Evolutionary conservation across 2,797 vertebrate species (phyloP).

Genomic region (Avahi laniger): DNA sequence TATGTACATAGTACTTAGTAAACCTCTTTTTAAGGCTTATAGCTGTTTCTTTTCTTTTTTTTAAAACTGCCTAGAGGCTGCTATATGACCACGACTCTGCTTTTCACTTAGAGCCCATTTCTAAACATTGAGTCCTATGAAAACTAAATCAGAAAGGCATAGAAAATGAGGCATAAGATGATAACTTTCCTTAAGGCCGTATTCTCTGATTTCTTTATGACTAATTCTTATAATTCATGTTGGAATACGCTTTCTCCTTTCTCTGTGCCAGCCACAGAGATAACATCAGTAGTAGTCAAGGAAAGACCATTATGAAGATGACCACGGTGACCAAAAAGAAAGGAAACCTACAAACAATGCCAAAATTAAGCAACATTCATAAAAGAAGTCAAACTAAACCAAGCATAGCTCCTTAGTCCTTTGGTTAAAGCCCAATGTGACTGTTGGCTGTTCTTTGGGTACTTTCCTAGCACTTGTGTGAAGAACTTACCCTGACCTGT

Average conservation of each 20-base stretch:
- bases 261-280: neutral
- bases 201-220: neutral
- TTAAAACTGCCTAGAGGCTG: neutral
- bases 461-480: neutral
- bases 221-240: slow-evolving; percentile 13
- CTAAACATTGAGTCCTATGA: neutral
- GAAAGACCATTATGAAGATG: neutral
- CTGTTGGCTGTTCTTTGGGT: no score
- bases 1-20: neutral
- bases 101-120: neutral
- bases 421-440: neutral
- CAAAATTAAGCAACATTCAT: neutral
- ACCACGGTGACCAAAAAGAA: neutral
- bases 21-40: neutral
- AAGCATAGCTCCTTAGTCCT: neutral
- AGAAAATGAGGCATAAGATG: neutral
- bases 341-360: neutral
- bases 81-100: neutral
- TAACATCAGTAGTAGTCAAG: neutral
- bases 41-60: neutral
- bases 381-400: neutral
- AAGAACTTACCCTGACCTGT: neutral
- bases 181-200: neutral
- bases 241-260: neutral
- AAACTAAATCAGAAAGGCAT: neutral